phyloP scores from a whole-genome alignment of 2,888 invertebrate genomes.

The Rhabditoides inermis region DNA sequence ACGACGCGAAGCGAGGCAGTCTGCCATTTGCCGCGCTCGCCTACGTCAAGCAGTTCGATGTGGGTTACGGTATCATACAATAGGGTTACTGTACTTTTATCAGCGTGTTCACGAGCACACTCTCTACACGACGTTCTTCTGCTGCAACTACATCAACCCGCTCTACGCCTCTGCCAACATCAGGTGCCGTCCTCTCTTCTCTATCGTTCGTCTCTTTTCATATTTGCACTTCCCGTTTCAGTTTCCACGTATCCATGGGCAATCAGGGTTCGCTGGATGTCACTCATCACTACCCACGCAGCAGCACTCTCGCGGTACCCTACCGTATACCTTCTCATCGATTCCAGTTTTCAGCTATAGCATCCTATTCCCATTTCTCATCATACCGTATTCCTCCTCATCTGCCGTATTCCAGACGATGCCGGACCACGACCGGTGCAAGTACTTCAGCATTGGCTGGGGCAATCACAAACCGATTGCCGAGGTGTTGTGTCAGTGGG shows the following conservation, averaged over 20 bases:
- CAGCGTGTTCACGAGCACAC: slow-evolving; percentile 13
- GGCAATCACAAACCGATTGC: slow-evolving; percentile 43
- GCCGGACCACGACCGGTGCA: slow-evolving; percentile 37
- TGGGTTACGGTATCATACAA: neutral
- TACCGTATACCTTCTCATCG: too few relatives aligned
- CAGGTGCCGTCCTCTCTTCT: slow-evolving; percentile 2
- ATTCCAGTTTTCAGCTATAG: too few relatives aligned
- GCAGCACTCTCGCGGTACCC: slow-evolving; percentile 19
- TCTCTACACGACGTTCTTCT: slow-evolving; percentile 31
- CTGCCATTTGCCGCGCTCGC: slow-evolving; percentile 16
- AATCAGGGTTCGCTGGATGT: slow-evolving; percentile 19
- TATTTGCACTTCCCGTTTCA: too few relatives aligned
- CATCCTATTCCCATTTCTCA: too few relatives aligned
- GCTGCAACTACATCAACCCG: slow-evolving; percentile 40
- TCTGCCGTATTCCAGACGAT: slow-evolving; percentile 24
- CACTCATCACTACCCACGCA: neutral
- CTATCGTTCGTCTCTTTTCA: slow-evolving; percentile 6
- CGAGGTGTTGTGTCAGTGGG: slow-evolving; percentile 30
- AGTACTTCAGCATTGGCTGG: slow-evolving; percentile 46
- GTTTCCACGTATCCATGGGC: slow-evolving; percentile 25
- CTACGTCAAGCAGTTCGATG: slow-evolving; percentile 19
- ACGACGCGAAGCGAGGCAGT: slow-evolving; percentile 15
- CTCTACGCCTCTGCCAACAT: slow-evolving; percentile 29
- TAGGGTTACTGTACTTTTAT: neutral
- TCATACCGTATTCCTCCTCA: too few relatives aligned